Base-by-base conservation (phyloP, 2,113 vertebrate species). In the Pterocles burchelli region DNA sequence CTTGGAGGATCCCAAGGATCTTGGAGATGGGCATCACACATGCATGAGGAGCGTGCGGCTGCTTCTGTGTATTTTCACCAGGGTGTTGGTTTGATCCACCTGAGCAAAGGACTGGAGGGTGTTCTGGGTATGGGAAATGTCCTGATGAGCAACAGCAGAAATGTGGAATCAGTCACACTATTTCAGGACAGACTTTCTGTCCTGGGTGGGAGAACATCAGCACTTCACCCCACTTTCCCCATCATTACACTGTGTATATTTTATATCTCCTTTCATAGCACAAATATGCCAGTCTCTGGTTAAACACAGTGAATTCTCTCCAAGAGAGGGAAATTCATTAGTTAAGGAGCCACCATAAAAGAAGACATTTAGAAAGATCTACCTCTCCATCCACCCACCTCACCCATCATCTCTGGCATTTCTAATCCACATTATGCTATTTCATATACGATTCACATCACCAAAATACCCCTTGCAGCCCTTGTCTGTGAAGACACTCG, bases 401-500 rank as follows among this genome's bases (percentile, higher is more conserved):
- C 5, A 0, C 22, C 46, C 81, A 38, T 38, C 38, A 45, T 15
- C 57, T 63, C 70, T 36, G 33, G 20, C 13, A 21, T 36, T 88
- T 45, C 54, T 55, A 34, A 70, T 17, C 49, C 13, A 28, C n/a
- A 8, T 5, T 2, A 17, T 1, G 3, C 3, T n/a, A 12, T 20
- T 25, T 24, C 54, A 31, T 1, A 3, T 0, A 17, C 0, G 46
- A 43, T 7, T 2, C 51, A 7, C 33, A 17, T 1, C 2, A 67
- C 22, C 38, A 79, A 28, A 85, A 85, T 0, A 17, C 11, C 17
- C 45, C 51, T 73, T 2, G 61, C 52, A 81, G n/a, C 41, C 21
- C 49, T 8, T 21, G 29, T 17, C 70, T 6, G 1, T 4, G 2
- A 34, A 65, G 52, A 48, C 11, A 5, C 25, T 55, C 6, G 4